Evolutionary conservation across 2,113 vertebrate species (phyloP).

Genomic region (Upupa epops): DNA sequence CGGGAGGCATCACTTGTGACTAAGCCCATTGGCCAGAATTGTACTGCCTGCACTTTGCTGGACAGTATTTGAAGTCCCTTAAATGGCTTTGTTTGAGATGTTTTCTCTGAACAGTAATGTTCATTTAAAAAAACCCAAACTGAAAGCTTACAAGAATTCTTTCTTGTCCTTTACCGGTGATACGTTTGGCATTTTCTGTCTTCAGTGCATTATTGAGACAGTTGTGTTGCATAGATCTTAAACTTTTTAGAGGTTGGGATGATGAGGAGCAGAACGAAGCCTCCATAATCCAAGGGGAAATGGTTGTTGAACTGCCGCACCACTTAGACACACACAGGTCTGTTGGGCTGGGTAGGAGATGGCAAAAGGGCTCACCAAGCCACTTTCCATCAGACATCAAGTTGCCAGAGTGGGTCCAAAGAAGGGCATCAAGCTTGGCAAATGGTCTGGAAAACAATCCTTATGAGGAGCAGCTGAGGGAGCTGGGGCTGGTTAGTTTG

Average conservation of each 20-base stretch:
- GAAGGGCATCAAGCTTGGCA: too few relatives aligned
- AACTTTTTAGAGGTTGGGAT: not conserved
- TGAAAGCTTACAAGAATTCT: not conserved
- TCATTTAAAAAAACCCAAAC: not conserved
- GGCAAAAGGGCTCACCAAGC: not conserved
- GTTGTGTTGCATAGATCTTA: not conserved
- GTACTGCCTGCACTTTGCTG: not conserved
- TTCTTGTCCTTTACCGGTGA: not conserved
- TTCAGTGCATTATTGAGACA: not conserved
- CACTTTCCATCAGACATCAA: not conserved
- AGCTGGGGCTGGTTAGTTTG: too few relatives aligned
- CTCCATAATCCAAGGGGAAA: not conserved
- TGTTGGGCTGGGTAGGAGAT: not conserved
- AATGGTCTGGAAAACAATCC: too few relatives aligned
- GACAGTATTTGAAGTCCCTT: not conserved
- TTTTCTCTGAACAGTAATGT: not conserved
- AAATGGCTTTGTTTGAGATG: not conserved
- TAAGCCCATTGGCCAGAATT: too few relatives aligned
- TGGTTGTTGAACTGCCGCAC: not conserved
- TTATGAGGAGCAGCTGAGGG: too few relatives aligned
- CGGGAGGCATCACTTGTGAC: too few relatives aligned
- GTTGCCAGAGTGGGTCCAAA: too few relatives aligned
- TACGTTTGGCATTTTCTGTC: not conserved
- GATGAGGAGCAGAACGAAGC: not conserved
- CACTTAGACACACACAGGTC: not conserved